phyloP scores from a whole-genome alignment of 2,888 invertebrate species.

The Aphidoletes aphidimyza region DNA sequence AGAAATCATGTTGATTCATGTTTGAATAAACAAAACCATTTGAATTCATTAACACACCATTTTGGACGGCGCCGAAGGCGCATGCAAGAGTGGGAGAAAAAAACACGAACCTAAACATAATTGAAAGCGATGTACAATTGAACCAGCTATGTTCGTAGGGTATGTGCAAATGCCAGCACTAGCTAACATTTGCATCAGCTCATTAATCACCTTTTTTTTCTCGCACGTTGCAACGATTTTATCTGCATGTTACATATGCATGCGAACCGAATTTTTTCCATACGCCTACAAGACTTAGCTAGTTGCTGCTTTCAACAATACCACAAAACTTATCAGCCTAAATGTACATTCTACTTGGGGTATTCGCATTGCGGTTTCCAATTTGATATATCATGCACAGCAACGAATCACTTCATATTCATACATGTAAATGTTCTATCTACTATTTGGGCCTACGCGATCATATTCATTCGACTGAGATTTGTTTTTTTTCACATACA shows the following conservation, averaged over 20 bases:
- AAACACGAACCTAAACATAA: background rate
- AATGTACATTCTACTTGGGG: too few species aligned
- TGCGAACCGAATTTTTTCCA: background rate
- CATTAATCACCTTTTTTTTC: background rate
- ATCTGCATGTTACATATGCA: background rate
- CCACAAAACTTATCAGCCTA: too few species aligned
- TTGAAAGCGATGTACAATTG: background rate
- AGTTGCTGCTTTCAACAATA: too few species aligned
- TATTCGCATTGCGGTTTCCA: too few species aligned
- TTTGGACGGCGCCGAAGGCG: background rate
- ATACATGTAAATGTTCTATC: too few species aligned
- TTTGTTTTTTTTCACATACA: too few species aligned
- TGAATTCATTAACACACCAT: slow-evolving; percentile 7
- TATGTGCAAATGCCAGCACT: background rate
- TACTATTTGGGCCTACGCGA: too few species aligned
- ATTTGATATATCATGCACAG: too few species aligned
- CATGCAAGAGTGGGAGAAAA: background rate
- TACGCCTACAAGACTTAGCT: too few species aligned
- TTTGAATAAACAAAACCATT: slow-evolving; percentile 20
- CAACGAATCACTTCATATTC: too few species aligned
- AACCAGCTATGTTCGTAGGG: background rate
- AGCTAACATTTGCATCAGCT: slow-evolving; percentile 42
- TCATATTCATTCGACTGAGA: too few species aligned
- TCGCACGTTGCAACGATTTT: background rate
- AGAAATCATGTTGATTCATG: background rate